Evolutionary conservation across 1,140 invertebrate genomes (phyloP), one percentile per base, ranked within the genome.

Genomic region (Eupeodes corollae): DNA sequence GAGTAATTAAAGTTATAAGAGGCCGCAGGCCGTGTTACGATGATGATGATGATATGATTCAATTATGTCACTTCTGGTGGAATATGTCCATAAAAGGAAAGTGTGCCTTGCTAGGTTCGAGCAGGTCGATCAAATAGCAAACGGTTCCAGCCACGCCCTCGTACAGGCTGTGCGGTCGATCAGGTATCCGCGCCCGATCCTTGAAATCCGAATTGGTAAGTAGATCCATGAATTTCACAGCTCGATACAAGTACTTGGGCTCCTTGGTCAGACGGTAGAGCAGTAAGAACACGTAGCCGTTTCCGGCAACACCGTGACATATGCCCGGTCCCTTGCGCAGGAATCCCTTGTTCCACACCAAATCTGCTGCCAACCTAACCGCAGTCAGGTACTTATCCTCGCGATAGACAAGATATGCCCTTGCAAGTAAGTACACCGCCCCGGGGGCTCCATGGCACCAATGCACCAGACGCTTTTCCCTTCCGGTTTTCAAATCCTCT

Each of bases 401-500:
- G 49, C 81, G 78, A 68, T 79, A 90, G 3, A 80, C 60, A 5
- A 83, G 57, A 67, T 84, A 90, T 1, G 88, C 86, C 68, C 83
- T 86, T 2, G 85, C 87, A 72, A 91, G 75, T 16, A 90, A 59
- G 62, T 90, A 91, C 9, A 89, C 69, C 2, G 81, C 76, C 9
- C 88, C 86, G 40, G 86, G 81, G 30, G 87, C 86, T 2, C 89
- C 88, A 68, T 91, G 88, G 70, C 88, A 92, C 88, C 88, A 91
- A 59, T 92, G 88, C 5, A 91, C 77, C 2, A 91, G 59, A 51
- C 86, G 80, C 50, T 75, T 65, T 2, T 71, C 70, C 6, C 63
- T 54, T 11, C 70, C 57, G 19, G 58, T 60, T 3, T 57, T 56
- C 38, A 83, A 56, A 66, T 90, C 85, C 61, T 87, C 84, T 59